These are phyloP conservation scores for Psittacus erithacus DNA, from an alignment of 2,113 vertebrate species.

Conservation along the genomic window DNA sequence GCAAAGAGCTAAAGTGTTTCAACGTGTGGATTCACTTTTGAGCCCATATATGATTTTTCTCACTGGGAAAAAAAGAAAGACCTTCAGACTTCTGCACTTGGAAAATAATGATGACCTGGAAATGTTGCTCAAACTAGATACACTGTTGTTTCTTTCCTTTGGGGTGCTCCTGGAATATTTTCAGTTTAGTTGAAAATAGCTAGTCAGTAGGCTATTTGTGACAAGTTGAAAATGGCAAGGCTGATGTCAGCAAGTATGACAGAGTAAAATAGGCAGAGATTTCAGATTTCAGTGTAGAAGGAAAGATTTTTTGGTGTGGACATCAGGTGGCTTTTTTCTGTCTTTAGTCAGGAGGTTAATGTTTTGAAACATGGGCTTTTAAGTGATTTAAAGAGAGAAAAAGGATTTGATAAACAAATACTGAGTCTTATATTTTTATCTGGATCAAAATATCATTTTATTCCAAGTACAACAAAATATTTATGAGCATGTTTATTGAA, in stretches of 20 bases:
- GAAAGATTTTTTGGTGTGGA: background rate
- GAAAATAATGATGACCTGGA: background rate
- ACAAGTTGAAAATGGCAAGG: background rate
- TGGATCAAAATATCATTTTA: background rate
- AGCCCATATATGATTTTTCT: background rate
- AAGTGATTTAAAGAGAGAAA: background rate
- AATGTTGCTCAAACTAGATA: background rate
- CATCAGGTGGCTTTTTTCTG: background rate
- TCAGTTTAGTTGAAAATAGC: background rate
- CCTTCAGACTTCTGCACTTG: background rate
- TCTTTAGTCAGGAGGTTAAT: background rate
- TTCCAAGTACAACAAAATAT: background rate
- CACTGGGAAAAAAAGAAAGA: background rate
- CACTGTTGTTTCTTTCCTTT: background rate
- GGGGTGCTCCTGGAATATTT: background rate
- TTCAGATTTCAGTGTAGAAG: background rate
- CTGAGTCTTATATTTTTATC: background rate
- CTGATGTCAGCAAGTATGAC: background rate
- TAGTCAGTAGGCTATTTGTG: background rate
- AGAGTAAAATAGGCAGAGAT: background rate
- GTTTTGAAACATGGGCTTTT: background rate
- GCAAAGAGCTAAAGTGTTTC: background rate
- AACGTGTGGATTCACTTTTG: background rate
- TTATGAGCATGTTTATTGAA: background rate
- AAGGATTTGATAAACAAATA: background rate